A percentile compares a stretch with the other conserved stretches of the same genome.
phyloP scores from a whole-genome alignment of 2,888 invertebrate species.

The Rhagium mordax region DNA sequence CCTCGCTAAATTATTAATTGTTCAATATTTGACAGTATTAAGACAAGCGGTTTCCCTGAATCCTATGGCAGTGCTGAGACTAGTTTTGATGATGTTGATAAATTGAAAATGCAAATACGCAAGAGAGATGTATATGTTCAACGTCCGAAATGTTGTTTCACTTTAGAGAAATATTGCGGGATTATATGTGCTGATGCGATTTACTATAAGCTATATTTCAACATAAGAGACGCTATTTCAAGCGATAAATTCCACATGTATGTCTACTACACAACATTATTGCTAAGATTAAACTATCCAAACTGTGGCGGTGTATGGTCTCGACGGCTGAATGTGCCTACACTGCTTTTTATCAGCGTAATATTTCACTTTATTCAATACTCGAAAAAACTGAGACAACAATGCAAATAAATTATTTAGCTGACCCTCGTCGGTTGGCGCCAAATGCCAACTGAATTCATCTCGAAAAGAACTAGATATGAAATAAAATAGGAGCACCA shows the following conservation, averaged over 20 bases:
- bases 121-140: conserved; percentile 3
- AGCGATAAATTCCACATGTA: conserved; percentile 51
- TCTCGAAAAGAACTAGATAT: neutral
- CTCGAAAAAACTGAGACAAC: neutral
- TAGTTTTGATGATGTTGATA: conserved; percentile 11
- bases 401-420: neutral
- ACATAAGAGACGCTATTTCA: conserved; percentile 50
- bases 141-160: conserved; percentile 24
- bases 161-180: conserved; percentile 35
- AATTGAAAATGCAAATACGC: conserved; percentile 24
- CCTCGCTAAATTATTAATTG: conserved; percentile 17
- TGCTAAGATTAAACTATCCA: conserved; percentile 53
- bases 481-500: neutral
- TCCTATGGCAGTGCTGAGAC: neutral
- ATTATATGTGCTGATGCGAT: conserved; percentile 34
- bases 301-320: conserved; percentile 43
- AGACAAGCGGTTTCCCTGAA: conserved; percentile 1
- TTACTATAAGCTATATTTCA: conserved; percentile 49
- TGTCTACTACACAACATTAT: conserved; percentile 22
- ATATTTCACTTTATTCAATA: conserved; percentile 45
- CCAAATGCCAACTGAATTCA: neutral
- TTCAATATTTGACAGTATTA: neutral
- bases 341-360: conserved; percentile 48
- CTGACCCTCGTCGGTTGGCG: neutral
- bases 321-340: conserved; percentile 45